Percentiles rank a stretch among this genome's conserved stretches.
These are phyloP conservation scores for Shinisaurus crocodilurus DNA, from an alignment of 2,113 vertebrate species.

Conservation along the genomic window DNA sequence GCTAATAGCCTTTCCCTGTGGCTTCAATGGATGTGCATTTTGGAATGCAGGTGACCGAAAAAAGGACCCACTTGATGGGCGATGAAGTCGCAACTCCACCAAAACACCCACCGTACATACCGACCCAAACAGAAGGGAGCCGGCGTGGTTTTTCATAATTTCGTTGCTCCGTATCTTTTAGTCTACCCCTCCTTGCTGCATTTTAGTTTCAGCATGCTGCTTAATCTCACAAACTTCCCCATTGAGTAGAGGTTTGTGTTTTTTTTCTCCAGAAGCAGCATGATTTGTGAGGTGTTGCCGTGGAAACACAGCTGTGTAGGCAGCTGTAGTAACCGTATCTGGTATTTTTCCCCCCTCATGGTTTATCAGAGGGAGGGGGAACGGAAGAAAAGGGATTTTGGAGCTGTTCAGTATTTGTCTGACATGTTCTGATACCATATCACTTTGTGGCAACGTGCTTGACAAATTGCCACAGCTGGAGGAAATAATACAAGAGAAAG, in stretches of 20 bases:
- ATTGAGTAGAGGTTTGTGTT: constrained; percentile 3
- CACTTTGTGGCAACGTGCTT: constrained; percentile 51
- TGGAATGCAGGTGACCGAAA: background rate
- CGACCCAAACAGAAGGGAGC: background rate
- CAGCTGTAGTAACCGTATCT: constrained; percentile 64
- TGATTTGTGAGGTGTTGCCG: constrained; percentile 62
- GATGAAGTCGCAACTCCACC: background rate
- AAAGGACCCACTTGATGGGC: accelerated
- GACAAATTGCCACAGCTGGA: constrained; percentile 52
- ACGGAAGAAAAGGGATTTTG: constrained; percentile 51
- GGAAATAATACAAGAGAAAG: constrained; percentile 42
- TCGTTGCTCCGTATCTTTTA: constrained; percentile 41
- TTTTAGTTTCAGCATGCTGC: constrained; percentile 57
- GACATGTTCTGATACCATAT: constrained; percentile 52
- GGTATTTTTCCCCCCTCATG: constrained; percentile 46
- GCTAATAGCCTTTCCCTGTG: constrained; percentile 23
- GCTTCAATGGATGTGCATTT: background rate
- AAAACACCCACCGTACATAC: accelerated
- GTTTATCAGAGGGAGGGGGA: constrained; percentile 39
- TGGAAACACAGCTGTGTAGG: constrained; percentile 73
- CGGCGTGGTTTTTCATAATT: constrained; percentile 39
- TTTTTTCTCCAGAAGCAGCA: constrained; percentile 43
- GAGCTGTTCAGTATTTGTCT: constrained; percentile 53
- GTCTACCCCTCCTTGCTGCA: constrained; percentile 9
- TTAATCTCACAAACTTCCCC: constrained; percentile 57